Evolutionary conservation across 2,797 vertebrate genomes (phyloP).

Genomic region (Linurgus olivaceus): DNA sequence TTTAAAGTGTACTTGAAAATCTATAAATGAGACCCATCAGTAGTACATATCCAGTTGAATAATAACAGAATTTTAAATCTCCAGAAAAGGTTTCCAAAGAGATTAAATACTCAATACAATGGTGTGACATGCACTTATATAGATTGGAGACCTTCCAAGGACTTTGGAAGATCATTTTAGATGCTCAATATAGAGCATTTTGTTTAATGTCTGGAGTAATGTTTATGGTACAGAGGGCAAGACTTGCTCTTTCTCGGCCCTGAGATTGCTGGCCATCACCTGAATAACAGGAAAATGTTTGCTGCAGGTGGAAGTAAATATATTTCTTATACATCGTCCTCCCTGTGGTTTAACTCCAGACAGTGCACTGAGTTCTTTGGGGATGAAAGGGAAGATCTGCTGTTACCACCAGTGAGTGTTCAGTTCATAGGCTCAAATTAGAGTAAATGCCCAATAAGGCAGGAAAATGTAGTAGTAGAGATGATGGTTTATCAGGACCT

Average conservation of each 20-base stretch:
- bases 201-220: not conserved
- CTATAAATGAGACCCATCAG: constrained; percentile 7
- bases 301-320: not conserved
- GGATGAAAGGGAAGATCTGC: not conserved
- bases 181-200: not conserved
- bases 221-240: not conserved
- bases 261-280: not conserved
- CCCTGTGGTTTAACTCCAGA: not conserved
- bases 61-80: not conserved
- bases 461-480: not conserved
- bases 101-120: not conserved
- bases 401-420: not conserved
- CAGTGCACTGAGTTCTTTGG: not conserved
- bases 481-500: not conserved
- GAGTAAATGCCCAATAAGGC: not conserved
- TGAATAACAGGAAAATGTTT: not conserved
- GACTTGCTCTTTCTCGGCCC: not conserved
- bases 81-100: not conserved
- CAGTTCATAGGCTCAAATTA: not conserved
- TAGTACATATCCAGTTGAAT: not conserved
- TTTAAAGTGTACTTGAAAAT: constrained; percentile 42
- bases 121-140: not conserved
- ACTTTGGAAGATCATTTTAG: not conserved
- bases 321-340: not conserved
- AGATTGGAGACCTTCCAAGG: not conserved